phyloP scores from a whole-genome alignment of 2,113 vertebrate species.

The Vimba vimba region DNA sequence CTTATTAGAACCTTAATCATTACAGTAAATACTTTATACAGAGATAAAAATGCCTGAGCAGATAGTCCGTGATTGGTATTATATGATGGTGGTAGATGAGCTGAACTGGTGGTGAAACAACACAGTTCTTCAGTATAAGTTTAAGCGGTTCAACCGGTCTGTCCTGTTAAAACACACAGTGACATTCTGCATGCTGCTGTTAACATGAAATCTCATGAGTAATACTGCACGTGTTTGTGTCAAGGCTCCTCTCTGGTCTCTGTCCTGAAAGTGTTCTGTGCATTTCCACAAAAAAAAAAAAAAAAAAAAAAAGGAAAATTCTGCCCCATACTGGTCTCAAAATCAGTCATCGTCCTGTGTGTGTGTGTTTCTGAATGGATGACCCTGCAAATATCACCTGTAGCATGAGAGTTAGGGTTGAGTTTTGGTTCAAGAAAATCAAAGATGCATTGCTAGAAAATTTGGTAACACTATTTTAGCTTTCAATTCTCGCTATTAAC shows the following conservation, averaged over 20 bases:
- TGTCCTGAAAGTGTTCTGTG: neutral
- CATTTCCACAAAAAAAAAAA: neutral
- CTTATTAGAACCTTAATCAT: neutral
- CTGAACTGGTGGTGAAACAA: neutral
- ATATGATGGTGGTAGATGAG: neutral
- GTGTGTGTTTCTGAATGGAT: neutral
- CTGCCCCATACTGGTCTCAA: neutral
- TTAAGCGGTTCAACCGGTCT: constrained; percentile 9
- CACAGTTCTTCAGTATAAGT: neutral
- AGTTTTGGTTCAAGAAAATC: neutral
- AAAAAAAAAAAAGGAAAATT: neutral
- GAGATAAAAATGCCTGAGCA: neutral
- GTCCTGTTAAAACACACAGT: constrained; percentile 10
- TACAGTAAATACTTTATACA: neutral
- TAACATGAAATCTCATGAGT: neutral
- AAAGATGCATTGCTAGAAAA: neutral
- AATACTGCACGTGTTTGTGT: neutral
- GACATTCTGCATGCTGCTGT: neutral
- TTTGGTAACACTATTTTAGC: too few relatives aligned
- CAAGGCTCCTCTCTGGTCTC: neutral
- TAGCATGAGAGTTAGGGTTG: neutral
- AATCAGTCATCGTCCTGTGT: neutral
- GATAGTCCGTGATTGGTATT: neutral
- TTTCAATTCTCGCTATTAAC: too few relatives aligned
- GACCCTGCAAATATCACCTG: neutral